These are phyloP conservation scores for Apus apus DNA, from an alignment of 2,113 vertebrate genomes.

Conservation along the genomic window DNA sequence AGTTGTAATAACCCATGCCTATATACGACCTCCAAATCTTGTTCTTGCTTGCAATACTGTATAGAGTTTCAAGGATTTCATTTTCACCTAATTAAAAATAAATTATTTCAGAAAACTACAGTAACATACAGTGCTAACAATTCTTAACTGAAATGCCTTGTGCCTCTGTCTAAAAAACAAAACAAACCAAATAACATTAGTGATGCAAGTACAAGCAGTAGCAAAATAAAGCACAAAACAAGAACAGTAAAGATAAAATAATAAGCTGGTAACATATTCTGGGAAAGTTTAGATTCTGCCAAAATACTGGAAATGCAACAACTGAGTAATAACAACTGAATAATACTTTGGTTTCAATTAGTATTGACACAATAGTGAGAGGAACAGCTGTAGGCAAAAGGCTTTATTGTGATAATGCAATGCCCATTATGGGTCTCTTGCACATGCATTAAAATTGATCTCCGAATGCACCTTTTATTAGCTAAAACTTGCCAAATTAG, in stretches of 20 bases:
- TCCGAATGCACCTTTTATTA: background rate
- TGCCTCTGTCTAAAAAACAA: background rate
- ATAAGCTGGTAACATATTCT: background rate
- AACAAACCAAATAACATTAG: background rate
- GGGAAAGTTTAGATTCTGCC: background rate
- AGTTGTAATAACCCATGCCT: conserved; percentile 98
- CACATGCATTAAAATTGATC: background rate
- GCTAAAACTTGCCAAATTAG: background rate
- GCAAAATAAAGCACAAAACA: background rate
- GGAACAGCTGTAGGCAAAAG: background rate
- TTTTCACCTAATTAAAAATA: conserved; percentile 88
- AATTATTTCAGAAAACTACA: conserved; percentile 1
- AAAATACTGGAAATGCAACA: background rate
- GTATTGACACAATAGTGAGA: background rate
- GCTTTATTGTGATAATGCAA: background rate
- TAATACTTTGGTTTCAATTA: background rate
- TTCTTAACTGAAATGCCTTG: background rate
- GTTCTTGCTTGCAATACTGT: conserved; percentile 91
- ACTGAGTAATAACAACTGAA: background rate
- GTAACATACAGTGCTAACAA: background rate
- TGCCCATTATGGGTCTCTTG: background rate
- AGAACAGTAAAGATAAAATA: background rate
- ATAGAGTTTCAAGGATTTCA: conserved; percentile 88
- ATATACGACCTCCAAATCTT: conserved; percentile 96
- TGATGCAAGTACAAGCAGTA: background rate